Percentiles rank a stretch among this genome's conserved stretches.
Evolutionary conservation across 2,113 vertebrate genomes (phyloP).

Genomic region (Lepisosteus oculatus): DNA sequence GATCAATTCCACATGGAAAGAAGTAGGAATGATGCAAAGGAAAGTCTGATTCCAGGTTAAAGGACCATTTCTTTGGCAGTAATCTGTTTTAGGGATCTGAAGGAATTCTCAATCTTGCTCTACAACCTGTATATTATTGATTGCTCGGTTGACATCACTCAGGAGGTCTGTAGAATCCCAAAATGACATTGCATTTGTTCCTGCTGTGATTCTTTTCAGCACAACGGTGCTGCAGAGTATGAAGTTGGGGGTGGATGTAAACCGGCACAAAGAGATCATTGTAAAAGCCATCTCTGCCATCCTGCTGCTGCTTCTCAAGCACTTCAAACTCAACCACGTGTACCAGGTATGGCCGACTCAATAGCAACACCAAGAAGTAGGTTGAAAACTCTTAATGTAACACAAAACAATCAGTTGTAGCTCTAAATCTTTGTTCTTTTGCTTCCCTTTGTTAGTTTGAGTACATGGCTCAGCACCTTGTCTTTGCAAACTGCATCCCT

Average conservation of each 20-base stretch:
- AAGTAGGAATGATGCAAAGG: too few species aligned
- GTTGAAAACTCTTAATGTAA: too few species aligned
- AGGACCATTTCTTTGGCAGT: too few species aligned
- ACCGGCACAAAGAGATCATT: conserved; percentile 96
- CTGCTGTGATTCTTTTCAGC: conserved; percentile 55
- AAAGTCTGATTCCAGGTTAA: too few species aligned
- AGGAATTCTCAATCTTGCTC: too few species aligned
- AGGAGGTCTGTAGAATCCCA: too few species aligned
- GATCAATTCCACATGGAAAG: too few species aligned
- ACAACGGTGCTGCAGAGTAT: conserved; percentile 96
- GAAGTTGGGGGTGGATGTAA: conserved; percentile 96
- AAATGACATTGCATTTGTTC: not conserved
- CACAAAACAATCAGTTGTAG: too few species aligned
- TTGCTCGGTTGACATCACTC: not conserved
- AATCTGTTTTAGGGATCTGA: too few species aligned
- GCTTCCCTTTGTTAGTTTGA: conserved; percentile 76
- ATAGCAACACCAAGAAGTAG: too few species aligned
- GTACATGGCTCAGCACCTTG: conserved; percentile 96
- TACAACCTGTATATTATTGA: not conserved
- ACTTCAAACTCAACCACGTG: conserved; percentile 95
- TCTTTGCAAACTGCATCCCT: conserved; percentile 97
- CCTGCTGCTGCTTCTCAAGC: conserved; percentile 89
- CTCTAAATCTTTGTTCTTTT: not conserved
- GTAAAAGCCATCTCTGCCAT: conserved; percentile 96
- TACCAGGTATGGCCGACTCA: conserved; percentile 77